Evolutionary conservation across 2,797 vertebrate genomes (phyloP).

Genomic region (Vipera ursinii): DNA sequence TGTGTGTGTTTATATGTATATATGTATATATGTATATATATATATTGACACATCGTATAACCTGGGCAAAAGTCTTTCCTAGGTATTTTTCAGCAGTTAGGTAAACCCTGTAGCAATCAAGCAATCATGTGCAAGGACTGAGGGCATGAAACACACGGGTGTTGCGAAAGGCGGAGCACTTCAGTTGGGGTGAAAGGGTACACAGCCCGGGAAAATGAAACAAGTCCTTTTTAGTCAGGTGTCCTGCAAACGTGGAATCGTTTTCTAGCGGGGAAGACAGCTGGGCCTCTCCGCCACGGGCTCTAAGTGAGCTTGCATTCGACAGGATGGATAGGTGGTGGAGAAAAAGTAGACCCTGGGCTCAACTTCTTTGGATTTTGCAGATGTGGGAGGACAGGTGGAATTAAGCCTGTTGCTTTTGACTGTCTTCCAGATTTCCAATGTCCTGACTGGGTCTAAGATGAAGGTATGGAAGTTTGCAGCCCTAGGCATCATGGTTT

Average conservation of each 20-base stretch:
- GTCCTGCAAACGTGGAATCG: neutral
- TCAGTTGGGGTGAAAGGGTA: neutral
- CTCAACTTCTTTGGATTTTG: neutral
- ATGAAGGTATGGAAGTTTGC: conserved; percentile 99
- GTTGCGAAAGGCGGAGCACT: neutral
- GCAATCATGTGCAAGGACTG: neutral
- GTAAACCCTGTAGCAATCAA: neutral
- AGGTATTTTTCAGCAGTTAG: neutral
- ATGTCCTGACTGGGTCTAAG: conserved; percentile 90
- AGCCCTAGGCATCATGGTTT: conserved; percentile 89
- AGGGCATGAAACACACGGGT: neutral
- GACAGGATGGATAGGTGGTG: neutral
- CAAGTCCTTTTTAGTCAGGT: neutral
- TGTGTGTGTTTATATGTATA: too few relatives aligned
- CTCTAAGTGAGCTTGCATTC: neutral
- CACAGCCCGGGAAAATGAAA: neutral
- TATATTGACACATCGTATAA: too few relatives aligned
- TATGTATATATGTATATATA: too few relatives aligned
- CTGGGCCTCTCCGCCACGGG: neutral
- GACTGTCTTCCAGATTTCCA: conserved; percentile 82
- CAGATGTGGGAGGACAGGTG: neutral
- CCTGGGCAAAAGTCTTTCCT: neutral
- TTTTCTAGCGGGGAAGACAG: neutral
- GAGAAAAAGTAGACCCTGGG: neutral
- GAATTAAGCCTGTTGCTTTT: conserved; percentile 26